phyloP scores from a whole-genome alignment of 2,113 vertebrate genomes.

The Aegypius monachus region DNA sequence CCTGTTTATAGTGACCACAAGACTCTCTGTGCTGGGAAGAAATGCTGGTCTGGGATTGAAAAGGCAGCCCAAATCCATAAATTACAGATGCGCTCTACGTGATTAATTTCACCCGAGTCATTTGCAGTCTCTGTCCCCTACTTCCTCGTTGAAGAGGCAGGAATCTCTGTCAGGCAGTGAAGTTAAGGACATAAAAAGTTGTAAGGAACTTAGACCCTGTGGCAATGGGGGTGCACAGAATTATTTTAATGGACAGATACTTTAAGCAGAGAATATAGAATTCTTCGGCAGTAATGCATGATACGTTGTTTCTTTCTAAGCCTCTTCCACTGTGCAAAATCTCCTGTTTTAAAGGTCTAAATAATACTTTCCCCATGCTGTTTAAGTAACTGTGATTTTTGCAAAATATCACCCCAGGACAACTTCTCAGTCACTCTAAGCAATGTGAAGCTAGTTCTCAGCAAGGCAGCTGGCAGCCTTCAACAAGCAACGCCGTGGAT shows the following conservation, averaged over 20 bases:
- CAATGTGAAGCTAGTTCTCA: neutral
- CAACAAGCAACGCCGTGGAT: neutral
- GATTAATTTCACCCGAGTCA: fast-evolving
- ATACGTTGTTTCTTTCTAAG: neutral
- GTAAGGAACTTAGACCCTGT: neutral
- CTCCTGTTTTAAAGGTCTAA: neutral
- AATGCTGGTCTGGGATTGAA: neutral
- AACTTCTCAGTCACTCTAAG: neutral
- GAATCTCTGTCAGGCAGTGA: neutral
- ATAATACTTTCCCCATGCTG: neutral
- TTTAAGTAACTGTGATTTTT: neutral
- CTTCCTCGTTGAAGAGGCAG: neutral
- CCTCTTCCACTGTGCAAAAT: neutral
- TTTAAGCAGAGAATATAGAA: neutral
- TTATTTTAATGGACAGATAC: neutral
- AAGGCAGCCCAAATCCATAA: neutral
- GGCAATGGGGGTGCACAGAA: neutral
- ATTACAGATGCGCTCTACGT: neutral
- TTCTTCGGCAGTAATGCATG: neutral
- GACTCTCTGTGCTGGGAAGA: neutral
- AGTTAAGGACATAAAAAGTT: neutral
- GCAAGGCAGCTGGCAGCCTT: neutral
- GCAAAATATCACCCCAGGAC: neutral
- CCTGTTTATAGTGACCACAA: neutral
- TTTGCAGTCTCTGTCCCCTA: neutral